Evolutionary conservation across 1,140 invertebrate genomes (phyloP).

Genomic region (Penaeus chinensis): DNA sequence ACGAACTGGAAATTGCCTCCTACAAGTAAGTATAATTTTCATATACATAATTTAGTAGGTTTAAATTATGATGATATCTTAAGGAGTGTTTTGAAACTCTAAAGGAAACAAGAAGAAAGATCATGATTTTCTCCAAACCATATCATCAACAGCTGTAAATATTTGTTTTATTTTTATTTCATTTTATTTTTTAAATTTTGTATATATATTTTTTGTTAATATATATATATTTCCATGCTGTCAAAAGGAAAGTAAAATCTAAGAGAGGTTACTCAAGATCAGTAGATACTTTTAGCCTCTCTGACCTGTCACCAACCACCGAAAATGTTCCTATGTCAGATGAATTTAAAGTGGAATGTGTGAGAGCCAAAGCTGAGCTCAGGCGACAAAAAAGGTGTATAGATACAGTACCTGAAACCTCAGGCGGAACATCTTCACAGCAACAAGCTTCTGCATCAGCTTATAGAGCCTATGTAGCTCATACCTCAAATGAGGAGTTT

Average conservation of each 20-base stretch:
- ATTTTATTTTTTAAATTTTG: not conserved
- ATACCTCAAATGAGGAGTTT: too few relatives aligned
- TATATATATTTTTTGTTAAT: not conserved
- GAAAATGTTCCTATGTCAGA: constrained; percentile 47
- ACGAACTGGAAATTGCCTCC: constrained; percentile 45
- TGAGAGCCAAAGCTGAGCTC: constrained; percentile 38
- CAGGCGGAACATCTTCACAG: not conserved
- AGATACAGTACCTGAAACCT: not conserved
- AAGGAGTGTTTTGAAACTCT: not conserved
- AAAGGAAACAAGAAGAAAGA: too few relatives aligned
- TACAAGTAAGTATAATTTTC: constrained; percentile 40
- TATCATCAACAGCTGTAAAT: not conserved
- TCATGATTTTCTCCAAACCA: not conserved
- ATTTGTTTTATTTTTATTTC: constrained; percentile 2
- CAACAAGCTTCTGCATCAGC: not conserved
- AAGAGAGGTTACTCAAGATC: not conserved
- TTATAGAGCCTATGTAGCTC: too few relatives aligned
- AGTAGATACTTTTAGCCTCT: constrained; percentile 15
- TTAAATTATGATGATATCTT: not conserved
- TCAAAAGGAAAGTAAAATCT: constrained; percentile 35
- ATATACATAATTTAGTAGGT: not conserved
- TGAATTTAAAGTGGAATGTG: constrained; percentile 49
- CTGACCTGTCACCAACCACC: constrained; percentile 46
- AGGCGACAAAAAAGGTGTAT: constrained; percentile 1
- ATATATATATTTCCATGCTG: constrained; percentile 30